Evolutionary conservation across 2,888 invertebrate genomes (phyloP).

Genomic region (Dryobotodes eremita): DNA sequence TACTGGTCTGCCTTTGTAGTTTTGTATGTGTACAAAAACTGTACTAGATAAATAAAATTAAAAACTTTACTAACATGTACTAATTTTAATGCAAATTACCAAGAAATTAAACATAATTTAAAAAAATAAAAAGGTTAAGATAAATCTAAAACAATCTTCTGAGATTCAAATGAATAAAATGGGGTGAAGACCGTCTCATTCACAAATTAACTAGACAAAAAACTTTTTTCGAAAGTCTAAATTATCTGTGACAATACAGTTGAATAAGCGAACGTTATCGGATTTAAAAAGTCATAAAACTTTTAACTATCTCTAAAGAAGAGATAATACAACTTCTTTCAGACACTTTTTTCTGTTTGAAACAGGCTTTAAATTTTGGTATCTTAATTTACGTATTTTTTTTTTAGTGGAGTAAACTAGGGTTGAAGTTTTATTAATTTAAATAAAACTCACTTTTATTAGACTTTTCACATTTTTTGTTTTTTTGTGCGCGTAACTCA

Average conservation of each 20-base stretch:
- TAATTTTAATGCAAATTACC: background rate
- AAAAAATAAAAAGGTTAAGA: background rate
- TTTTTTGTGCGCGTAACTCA: too few relatives aligned
- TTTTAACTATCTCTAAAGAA: conserved; percentile 52
- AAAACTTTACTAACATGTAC: too few relatives aligned
- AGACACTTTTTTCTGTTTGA: conserved; percentile 35
- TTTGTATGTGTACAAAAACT: background rate
- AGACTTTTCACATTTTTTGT: background rate
- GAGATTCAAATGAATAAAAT: background rate
- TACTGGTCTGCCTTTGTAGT: background rate
- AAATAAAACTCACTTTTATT: background rate
- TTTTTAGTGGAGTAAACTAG: background rate
- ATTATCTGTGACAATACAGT: conserved; percentile 41
- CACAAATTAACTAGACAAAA: background rate
- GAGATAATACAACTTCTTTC: conserved; percentile 54
- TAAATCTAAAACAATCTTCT: background rate
- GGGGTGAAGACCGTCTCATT: background rate
- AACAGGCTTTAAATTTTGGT: conserved; percentile 16
- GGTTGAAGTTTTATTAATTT: background rate
- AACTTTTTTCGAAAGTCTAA: conserved; percentile 7
- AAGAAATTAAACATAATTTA: background rate
- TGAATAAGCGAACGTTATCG: conserved; percentile 49
- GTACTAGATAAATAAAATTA: background rate
- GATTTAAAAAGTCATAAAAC: conserved; percentile 57
- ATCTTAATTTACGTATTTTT: conserved; percentile 7